These are phyloP conservation scores for Gambusia affinis DNA, from an alignment of 2,113 vertebrate species.

Conservation along the genomic window DNA sequence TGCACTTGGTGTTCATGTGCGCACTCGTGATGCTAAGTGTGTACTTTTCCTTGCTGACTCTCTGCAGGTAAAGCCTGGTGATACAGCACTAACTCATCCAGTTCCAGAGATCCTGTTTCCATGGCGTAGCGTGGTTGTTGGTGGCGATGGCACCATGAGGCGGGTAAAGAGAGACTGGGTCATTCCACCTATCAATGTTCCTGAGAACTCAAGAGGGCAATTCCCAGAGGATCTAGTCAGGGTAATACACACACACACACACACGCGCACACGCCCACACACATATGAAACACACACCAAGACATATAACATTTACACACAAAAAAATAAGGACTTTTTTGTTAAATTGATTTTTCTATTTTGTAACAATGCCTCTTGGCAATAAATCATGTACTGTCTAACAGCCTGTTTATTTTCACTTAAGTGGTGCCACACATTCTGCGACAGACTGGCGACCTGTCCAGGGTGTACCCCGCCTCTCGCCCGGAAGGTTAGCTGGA, in stretches of 20 bases:
- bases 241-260: slow-evolving; percentile 77
- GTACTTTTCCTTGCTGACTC: slow-evolving; percentile 46
- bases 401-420: too few species aligned
- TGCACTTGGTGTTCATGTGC: slow-evolving; percentile 6
- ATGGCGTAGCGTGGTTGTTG: slow-evolving; percentile 77
- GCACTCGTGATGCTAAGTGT: background rate
- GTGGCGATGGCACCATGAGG: slow-evolving; percentile 84
- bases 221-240: slow-evolving; percentile 97
- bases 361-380: too few species aligned
- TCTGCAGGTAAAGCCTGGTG: slow-evolving; percentile 57
- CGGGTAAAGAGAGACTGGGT: slow-evolving; percentile 99
- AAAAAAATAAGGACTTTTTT: too few species aligned
- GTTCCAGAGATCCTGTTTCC: slow-evolving; percentile 91
- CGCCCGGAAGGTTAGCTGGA: too few species aligned
- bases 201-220: slow-evolving; percentile 94
- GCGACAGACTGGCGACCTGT: too few species aligned
- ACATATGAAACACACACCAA: too few species aligned
- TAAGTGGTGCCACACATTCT: too few species aligned
- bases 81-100: slow-evolving; percentile 71
- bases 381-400: too few species aligned
- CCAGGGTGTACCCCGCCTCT: too few species aligned
- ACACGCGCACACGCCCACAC: background rate
- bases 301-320: too few species aligned
- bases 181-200: slow-evolving; percentile 97
- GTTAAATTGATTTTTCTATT: too few species aligned